phyloP scores from a whole-genome alignment of 2,113 vertebrate genomes.

The Electrona antarctica region DNA sequence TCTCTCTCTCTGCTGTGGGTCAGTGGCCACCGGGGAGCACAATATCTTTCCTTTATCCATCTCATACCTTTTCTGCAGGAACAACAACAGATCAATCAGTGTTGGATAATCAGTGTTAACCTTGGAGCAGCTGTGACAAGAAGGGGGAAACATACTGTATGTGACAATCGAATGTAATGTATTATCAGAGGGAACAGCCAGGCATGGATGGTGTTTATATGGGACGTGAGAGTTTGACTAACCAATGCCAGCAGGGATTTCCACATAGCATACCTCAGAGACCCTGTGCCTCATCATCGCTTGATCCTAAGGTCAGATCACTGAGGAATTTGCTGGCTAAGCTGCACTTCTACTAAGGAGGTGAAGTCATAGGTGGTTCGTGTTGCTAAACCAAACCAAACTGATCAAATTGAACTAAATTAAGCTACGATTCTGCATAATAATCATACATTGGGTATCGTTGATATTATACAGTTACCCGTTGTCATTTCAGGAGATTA shows the following conservation, averaged over 20 bases:
- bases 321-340: conserved; percentile 47
- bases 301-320: conserved; percentile 50
- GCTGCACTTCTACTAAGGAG: conserved; percentile 12
- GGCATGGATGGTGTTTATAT: conserved; percentile 52
- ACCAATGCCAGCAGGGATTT: conserved; percentile 63
- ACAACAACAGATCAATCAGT: conserved; percentile 56
- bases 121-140: conserved; percentile 49
- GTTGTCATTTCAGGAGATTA: too few relatives aligned
- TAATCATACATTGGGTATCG: too few relatives aligned
- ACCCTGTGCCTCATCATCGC: conserved; percentile 47
- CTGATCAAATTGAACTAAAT: neutral
- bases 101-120: conserved; percentile 44
- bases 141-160: conserved; percentile 23
- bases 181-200: conserved; percentile 57
- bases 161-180: conserved; percentile 39
- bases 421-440: too few relatives aligned
- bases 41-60: conserved; percentile 20
- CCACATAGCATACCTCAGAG: conserved; percentile 42
- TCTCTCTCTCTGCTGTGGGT: conserved; percentile 3
- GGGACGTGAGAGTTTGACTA: conserved; percentile 60
- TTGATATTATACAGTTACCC: too few relatives aligned
- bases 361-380: conserved; percentile 19
- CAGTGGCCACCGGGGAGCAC: neutral
- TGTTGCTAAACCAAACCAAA: neutral
- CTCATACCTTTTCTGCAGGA: conserved; percentile 35